These are phyloP conservation scores for Tetramorium alpestre DNA, from an alignment of 1,140 invertebrate genomes.

Conservation along the genomic window DNA sequence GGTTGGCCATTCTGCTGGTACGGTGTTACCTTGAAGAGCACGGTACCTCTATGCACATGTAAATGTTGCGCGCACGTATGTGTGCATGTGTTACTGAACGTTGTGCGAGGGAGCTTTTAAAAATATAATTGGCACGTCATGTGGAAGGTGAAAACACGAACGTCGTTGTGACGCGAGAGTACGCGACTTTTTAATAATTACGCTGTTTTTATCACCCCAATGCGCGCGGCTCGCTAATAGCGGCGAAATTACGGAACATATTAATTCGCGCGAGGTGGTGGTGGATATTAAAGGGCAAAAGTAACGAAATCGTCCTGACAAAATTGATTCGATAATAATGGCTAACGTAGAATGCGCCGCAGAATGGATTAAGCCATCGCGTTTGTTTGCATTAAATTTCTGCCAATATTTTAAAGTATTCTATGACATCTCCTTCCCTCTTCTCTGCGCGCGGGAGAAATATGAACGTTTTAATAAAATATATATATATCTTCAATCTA, in stretches of 20 bases:
- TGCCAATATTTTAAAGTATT: background rate
- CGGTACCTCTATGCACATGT: background rate
- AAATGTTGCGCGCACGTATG: too few species aligned
- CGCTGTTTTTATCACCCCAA: slow-evolving; percentile 49
- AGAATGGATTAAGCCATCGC: background rate
- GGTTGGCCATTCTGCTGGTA: slow-evolving; percentile 1
- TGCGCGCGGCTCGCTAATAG: slow-evolving; percentile 22
- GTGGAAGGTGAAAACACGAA: slow-evolving; percentile 49
- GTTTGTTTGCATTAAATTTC: slow-evolving; percentile 12
- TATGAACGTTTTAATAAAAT: background rate
- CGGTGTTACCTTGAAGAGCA: slow-evolving; percentile 24
- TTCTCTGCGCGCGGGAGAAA: background rate
- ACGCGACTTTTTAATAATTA: slow-evolving; percentile 53
- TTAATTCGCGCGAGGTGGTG: slow-evolving; percentile 32
- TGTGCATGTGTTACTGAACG: background rate
- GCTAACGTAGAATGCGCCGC: background rate
- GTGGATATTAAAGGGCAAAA: background rate
- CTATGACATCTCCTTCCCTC: background rate
- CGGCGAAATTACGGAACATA: slow-evolving; percentile 28
- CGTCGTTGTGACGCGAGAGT: slow-evolving; percentile 27
- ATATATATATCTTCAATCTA: background rate
- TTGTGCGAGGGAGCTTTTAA: slow-evolving; percentile 44
- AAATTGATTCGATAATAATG: background rate
- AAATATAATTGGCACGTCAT: slow-evolving; percentile 60
- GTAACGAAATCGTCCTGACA: slow-evolving; percentile 5